Base-by-base conservation (phyloP, 1,140 invertebrate genomes). In the Coelopa frigida region DNA sequence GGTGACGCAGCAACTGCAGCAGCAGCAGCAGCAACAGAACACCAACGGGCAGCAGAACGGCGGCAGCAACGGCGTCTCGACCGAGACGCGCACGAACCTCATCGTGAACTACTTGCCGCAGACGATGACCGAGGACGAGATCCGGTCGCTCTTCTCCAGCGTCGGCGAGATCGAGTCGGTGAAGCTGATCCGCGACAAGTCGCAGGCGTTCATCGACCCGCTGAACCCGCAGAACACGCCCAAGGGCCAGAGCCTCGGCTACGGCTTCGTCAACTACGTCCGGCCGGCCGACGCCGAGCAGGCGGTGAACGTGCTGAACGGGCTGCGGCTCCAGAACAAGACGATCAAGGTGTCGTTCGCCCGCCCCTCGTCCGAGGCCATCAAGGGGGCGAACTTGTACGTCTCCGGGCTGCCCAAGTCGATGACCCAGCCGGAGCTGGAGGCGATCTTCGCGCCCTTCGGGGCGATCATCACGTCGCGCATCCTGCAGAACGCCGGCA, bases 101-200 rank as follows among this genome's bases (percentile, higher is more conserved):
- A 93, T 93, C 61, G 87, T 93, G 36, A 93, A 93, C 70, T 93
- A 93, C 73, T 76, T 93, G 57, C 89, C 89, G 35, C 89, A 93
- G 73, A 89, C 83, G 17, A 93, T 93, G 89, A 88, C 85, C 14
- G 89, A 93, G 69, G 88, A 93, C 58, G 89, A 93, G 70, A 87
- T 91, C 50, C 75, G 84, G 38, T 84, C 82, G 31, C 73, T 93
- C 20, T 93, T 93, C 70, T 83, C 82, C 11, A 85, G 83, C 65
- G 86, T 92, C 55, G 89, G 89, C 32, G 85, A 89, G 70, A 84
- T 93, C 27, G 89, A 93, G 68, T 89, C 84, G 54, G 93, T 90
- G 65, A 92, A 92, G 75, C 75, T 93, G 50, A 89, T 93, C 59
- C 75, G 87, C 53, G 89, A 93, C 70, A 93, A 93, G 74, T 80